Percentiles rank a stretch among this genome's conserved stretches.
phyloP scores from a whole-genome alignment of 2,888 invertebrate genomes.

The Agonopterix subpropinquella region DNA sequence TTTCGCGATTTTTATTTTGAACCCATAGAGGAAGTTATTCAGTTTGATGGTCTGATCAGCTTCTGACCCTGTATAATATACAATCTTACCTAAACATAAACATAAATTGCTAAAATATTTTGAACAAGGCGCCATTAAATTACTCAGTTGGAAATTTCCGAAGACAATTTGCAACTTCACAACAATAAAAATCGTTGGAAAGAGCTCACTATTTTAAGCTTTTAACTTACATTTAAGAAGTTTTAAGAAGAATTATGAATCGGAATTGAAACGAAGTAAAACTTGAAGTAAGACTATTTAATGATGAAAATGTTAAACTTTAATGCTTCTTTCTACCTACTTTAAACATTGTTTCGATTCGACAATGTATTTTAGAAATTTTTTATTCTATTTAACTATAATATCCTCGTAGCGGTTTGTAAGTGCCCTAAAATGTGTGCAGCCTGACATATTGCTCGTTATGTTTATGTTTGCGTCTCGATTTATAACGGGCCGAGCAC shows the following conservation, averaged over 20 bases:
- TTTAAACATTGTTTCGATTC: background rate
- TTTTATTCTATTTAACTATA: background rate
- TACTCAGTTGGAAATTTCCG: constrained; percentile 20
- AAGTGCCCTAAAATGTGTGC: background rate
- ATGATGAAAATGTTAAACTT: constrained; percentile 23
- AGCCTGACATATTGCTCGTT: constrained; percentile 17
- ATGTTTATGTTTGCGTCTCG: constrained; percentile 28
- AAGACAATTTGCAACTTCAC: constrained; percentile 29
- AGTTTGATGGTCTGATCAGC: no score
- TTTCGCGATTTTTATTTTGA: no score
- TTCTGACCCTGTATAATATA: no score
- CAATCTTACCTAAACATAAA: no score
- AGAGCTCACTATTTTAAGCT: constrained; percentile 55
- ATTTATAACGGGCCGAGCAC: constrained; percentile 37
- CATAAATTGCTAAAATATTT: no score
- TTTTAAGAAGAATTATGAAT: constrained; percentile 58
- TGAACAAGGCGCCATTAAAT: background rate
- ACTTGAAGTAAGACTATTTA: constrained; percentile 36
- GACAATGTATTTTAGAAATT: background rate
- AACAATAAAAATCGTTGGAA: constrained; percentile 42
- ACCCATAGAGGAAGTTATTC: no score
- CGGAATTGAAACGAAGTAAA: constrained; percentile 48
- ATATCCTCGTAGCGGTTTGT: background rate
- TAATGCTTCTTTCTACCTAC: constrained; percentile 10
- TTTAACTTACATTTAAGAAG: constrained; percentile 61